Evolutionary conservation across 2,113 vertebrate genomes (phyloP), one percentile per base, ranked within the genome.

Genomic region (Nesogale talazaci): DNA sequence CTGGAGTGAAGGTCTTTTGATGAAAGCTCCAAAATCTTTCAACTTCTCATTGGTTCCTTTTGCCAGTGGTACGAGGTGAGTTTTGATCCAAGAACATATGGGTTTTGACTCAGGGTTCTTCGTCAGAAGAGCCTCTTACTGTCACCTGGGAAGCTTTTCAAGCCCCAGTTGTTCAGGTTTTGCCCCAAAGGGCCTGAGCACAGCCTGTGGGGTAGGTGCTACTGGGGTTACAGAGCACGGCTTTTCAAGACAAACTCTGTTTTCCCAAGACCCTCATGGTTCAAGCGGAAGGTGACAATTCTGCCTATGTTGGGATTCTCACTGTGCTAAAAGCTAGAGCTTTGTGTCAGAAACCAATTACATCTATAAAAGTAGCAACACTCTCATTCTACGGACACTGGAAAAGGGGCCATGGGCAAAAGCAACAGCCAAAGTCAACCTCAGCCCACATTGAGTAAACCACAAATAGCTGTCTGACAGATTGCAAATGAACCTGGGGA

Each of bases 181-280:
- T 85, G 34, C 27, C 23, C 27, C 56, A 77, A 27, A 65, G 16
- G 27, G 79, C 9, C 7, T 76, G 46, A 86, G 16, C 57, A 29
- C n/a, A 29, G 3, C 7, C 6, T 42, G 46, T 75, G 42, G 27
- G 14, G 23, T 76, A 38, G 5, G 19, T 87, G 27, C 16, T 63
- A 1, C 38, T 31, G 20, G 59, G 36, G 38, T 27, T 25, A 22
- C 17, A 31, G 34, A 67, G 16, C 16, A 19, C 9, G 10, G 19
- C 65, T 75, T 93, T 88, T 27, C n/a, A 81, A 96, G 61, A 69
- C 20, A 52, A 74, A 40, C 27, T 87, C 87, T 12, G 82, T 42
- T 89, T 89, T 90, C 14, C 46, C 56, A 90, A 80, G 42, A 1
- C 11, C 57, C 88, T 89, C 72, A 72, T 69, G 31, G 11, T 31